These are phyloP conservation scores for Lepidonotus clava DNA, from an alignment of 2,888 invertebrate species.

Conservation along the genomic window DNA sequence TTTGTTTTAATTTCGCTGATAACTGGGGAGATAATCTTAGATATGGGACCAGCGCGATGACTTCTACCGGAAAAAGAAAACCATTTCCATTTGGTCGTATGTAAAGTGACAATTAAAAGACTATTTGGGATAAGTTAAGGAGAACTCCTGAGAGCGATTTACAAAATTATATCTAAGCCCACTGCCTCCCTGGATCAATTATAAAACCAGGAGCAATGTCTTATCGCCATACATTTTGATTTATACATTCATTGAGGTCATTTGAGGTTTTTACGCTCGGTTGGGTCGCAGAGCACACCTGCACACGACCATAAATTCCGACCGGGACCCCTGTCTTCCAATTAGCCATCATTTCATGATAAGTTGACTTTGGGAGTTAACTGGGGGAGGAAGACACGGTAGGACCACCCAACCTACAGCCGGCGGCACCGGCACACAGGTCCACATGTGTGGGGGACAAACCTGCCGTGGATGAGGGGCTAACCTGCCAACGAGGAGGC, in stretches of 20 bases:
- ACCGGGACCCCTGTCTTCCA: neutral
- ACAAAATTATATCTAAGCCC: too few species aligned
- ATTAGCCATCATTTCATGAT: conserved; percentile 6
- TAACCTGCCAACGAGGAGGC: too few species aligned
- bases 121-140: too few species aligned
- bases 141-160: too few species aligned
- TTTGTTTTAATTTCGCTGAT: neutral
- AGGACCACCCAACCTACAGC: neutral
- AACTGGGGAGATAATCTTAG: too few species aligned
- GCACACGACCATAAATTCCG: conserved; percentile 13
- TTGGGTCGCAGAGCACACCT: neutral
- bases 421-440: neutral
- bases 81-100: too few species aligned
- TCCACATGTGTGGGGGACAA: neutral
- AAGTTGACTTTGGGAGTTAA: conserved; percentile 27
- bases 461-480: too few species aligned
- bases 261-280: neutral
- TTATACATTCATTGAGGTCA: neutral
- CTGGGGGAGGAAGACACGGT: neutral
- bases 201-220: too few species aligned
- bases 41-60: too few species aligned
- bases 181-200: too few species aligned
- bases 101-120: too few species aligned
- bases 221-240: neutral
- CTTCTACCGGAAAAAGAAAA: too few species aligned